Evolutionary conservation across 2,797 vertebrate genomes (phyloP).

Genomic region (Etheostoma perlongum): DNA sequence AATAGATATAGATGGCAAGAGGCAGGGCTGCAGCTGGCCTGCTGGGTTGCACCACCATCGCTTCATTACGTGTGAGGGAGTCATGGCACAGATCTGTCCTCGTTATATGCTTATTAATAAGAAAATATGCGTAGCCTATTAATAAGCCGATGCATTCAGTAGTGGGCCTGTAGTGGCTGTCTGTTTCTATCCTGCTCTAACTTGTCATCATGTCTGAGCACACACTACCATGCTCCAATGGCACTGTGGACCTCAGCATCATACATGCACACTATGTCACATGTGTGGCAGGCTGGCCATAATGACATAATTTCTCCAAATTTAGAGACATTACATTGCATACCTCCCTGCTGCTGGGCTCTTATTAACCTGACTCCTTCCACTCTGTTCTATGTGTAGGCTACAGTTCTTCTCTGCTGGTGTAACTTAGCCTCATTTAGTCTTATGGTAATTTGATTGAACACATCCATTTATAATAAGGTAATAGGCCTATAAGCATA

Average conservation of each 20-base stretch:
- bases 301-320: neutral
- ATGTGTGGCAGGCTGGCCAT: neutral
- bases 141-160: neutral
- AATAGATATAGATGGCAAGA: neutral
- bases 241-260: neutral
- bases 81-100: neutral
- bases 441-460: no score
- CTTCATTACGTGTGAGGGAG: neutral
- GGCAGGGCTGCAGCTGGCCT: constrained; percentile 1
- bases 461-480: no score
- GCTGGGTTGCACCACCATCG: neutral
- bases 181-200: neutral
- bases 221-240: neutral
- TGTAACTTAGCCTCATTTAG: no score
- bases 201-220: constrained; percentile 6
- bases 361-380: neutral
- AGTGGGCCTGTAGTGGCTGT: neutral
- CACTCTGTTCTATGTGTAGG: neutral
- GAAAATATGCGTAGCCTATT: neutral
- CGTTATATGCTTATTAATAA: neutral
- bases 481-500: no score
- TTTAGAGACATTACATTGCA: no score
- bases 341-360: no score
- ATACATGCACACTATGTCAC: neutral
- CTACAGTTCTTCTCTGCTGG: no score